Evolutionary conservation across 2,113 vertebrate species (phyloP).

Genomic region (Kryptolebias marmoratus): DNA sequence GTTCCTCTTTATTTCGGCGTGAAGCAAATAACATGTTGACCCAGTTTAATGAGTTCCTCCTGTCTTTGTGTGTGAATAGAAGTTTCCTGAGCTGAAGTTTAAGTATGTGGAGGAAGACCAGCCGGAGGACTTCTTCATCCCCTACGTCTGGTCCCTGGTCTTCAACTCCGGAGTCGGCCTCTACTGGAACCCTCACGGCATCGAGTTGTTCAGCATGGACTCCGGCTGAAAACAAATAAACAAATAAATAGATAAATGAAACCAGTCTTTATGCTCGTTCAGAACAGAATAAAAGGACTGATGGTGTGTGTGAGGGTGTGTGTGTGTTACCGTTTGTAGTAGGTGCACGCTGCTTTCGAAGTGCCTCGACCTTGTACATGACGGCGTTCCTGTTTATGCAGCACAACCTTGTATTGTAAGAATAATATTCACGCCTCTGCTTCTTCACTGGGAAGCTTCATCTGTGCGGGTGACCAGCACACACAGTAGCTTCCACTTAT

Average conservation of each 20-base stretch:
- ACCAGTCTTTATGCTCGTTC: slow-evolving; percentile 22
- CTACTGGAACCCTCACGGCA: slow-evolving; percentile 91
- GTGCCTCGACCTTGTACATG: slow-evolving; percentile 77
- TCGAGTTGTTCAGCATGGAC: slow-evolving; percentile 97
- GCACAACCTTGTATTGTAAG: slow-evolving; percentile 45
- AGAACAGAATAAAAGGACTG: slow-evolving; percentile 38
- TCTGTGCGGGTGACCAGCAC: slow-evolving; percentile 22
- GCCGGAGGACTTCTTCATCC: slow-evolving; percentile 98
- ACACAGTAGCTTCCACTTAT: slow-evolving; percentile 11
- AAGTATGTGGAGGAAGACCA: slow-evolving; percentile 99
- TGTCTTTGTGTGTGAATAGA: slow-evolving; percentile 76
- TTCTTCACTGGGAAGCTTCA: slow-evolving; percentile 51
- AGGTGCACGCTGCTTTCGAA: slow-evolving; percentile 73
- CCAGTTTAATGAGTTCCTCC: background rate
- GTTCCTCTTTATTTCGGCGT: background rate
- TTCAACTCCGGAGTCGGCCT: slow-evolving; percentile 92
- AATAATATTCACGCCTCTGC: slow-evolving; percentile 28
- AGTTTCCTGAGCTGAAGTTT: slow-evolving; percentile 97
- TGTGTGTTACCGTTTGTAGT: slow-evolving; percentile 55
- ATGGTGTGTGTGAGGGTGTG: slow-evolving; percentile 8
- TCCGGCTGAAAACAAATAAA: slow-evolving; percentile 83
- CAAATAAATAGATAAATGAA: background rate
- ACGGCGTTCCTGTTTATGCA: slow-evolving; percentile 49
- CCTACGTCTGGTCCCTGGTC: slow-evolving; percentile 96
- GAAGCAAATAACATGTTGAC: background rate